A percentile compares a stretch with the other conserved stretches of the same genome.
Conservation (phyloP, 2,888 invertebrate species). For the Conistra vaccinii region DNA sequence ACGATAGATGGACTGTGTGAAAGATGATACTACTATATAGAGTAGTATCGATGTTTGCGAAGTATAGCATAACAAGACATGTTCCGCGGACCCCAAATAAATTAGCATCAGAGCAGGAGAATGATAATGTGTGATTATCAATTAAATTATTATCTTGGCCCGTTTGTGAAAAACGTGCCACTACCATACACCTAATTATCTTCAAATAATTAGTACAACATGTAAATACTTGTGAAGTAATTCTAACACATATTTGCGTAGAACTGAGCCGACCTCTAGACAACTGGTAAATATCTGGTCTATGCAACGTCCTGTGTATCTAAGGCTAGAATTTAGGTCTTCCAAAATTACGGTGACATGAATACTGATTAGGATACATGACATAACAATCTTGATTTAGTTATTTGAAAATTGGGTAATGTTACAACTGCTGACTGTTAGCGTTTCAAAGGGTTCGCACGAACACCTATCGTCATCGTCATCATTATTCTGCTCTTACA, state of each 20-base stretch:
- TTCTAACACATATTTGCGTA: conserved; percentile 26
- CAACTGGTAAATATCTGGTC: conserved; percentile 42
- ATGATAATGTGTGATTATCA: neutral
- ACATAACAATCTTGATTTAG: neutral
- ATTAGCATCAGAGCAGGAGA: neutral
- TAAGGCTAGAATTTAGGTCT: conserved; percentile 41
- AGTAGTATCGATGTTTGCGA: no score
- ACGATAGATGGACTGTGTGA: neutral
- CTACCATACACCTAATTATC: conserved; percentile 31
- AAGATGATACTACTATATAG: no score
- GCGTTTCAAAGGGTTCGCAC: neutral
- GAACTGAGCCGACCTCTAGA: conserved; percentile 46
- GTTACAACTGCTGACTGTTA: neutral
- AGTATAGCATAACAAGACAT: neutral
- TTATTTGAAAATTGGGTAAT: neutral
- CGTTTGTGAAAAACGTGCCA: neutral
- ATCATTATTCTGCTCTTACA: no score
- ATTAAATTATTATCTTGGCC: neutral
- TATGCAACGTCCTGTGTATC: conserved; percentile 47
- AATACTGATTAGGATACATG: conserved; percentile 24
- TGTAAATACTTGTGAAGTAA: conserved; percentile 18
- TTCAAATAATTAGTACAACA: conserved; percentile 29
- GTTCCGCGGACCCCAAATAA: neutral
- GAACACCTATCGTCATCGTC: no score
- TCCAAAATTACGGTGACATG: conserved; percentile 28